These are phyloP conservation scores for Collichthys lucidus DNA, from an alignment of 2,113 vertebrate species.

Conservation along the genomic window DNA sequence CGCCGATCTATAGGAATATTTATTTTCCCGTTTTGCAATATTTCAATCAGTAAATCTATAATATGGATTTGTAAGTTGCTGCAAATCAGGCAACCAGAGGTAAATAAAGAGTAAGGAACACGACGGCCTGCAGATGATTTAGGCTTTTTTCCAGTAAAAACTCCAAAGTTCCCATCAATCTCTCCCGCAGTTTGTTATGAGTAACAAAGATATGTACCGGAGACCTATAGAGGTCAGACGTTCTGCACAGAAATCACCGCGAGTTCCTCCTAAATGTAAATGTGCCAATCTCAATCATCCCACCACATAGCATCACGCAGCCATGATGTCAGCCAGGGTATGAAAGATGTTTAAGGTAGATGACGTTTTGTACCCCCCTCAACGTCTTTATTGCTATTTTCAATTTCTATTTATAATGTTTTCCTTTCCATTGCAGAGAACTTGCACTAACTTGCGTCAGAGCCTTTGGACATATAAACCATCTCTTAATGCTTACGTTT, in stretches of 20 bases:
- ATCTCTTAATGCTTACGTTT: conserved; percentile 66
- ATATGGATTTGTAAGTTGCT: background rate
- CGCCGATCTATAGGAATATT: background rate
- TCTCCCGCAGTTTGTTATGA: conserved; percentile 5
- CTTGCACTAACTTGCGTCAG: conserved; percentile 68
- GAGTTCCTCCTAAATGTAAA: background rate
- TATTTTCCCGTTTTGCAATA: background rate
- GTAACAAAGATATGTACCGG: background rate
- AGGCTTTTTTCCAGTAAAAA: background rate
- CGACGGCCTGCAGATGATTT: background rate
- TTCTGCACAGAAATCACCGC: conserved; percentile 3
- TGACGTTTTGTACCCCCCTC: background rate
- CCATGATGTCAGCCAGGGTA: conserved; percentile 18
- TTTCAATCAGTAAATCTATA: background rate
- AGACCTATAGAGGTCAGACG: background rate
- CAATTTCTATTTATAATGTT: conserved; percentile 38
- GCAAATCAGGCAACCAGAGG: background rate
- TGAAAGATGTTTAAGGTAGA: conserved; percentile 29
- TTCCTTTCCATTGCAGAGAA: conserved; percentile 57
- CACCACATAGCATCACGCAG: background rate
- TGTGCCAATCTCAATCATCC: conserved; percentile 14
- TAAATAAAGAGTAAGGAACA: background rate
- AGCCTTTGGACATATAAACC: conserved; percentile 64
- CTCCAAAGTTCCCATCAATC: too few species aligned
- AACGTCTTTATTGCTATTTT: conserved; percentile 26